Percentiles rank a stretch among this genome's conserved stretches.
Conservation (phyloP, 30 jellyfish, hydroid and myxozoan species). For the Aurelia sp. region DNA sequence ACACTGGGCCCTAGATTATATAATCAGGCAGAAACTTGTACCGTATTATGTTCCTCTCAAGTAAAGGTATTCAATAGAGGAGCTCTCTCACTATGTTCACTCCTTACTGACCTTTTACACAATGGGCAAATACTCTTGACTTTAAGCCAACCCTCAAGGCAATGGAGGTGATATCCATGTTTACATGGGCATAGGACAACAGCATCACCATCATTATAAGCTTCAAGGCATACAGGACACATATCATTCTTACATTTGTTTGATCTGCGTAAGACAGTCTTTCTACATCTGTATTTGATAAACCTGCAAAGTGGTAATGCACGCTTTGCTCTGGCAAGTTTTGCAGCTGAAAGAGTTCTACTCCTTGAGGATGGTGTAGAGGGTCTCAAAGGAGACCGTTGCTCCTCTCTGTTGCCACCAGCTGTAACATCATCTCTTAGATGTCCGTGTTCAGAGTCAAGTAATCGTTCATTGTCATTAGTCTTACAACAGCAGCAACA, state of each 20-base stretch:
- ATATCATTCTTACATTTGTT: conserved; percentile 39
- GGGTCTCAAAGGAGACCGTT: neutral
- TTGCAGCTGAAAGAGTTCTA: conserved; percentile 4
- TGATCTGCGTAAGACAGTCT: conserved; percentile 14
- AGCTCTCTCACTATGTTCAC: conserved; percentile 27
- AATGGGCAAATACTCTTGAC: conserved; percentile 47
- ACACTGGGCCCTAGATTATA: no score
- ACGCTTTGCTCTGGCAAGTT: conserved; percentile 20
- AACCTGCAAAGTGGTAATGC: conserved; percentile 40
- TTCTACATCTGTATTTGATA: neutral
- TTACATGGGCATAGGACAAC: conserved; percentile 53
- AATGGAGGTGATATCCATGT: conserved; percentile 46
- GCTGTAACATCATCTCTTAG: no score
- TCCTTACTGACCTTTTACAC: conserved; percentile 35
- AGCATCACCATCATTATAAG: conserved; percentile 4
- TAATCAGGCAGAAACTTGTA: no score
- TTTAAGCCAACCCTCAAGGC: conserved; percentile 55
- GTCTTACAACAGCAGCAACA: neutral
- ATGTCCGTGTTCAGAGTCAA: neutral
- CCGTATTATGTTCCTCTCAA: neutral
- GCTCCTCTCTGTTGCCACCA: neutral
- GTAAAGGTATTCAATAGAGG: conserved; percentile 18
- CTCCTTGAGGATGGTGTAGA: neutral
- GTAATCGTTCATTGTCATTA: neutral
- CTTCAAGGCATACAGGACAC: conserved; percentile 55